These are phyloP conservation scores for Kuschelorhynchus macadamiae DNA, from an alignment of 2,888 invertebrate genomes.

Conservation along the genomic window DNA sequence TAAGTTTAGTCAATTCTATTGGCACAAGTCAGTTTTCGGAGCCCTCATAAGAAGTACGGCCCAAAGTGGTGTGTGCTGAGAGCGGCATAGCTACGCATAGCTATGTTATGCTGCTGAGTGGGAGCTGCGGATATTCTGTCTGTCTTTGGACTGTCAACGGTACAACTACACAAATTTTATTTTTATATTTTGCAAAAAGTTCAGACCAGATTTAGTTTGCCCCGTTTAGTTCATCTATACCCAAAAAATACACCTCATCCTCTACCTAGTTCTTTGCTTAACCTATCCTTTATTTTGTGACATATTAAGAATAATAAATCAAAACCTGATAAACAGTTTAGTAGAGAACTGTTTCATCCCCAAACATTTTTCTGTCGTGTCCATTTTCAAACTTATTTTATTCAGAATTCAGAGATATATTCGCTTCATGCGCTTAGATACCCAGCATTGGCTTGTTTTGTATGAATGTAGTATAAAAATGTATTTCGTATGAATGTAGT, in stretches of 20 bases:
- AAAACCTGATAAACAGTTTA: too few relatives aligned
- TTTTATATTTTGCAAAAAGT: conserved; percentile 40
- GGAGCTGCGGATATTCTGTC: conserved; percentile 64
- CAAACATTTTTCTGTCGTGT: too few relatives aligned
- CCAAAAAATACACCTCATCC: not conserved
- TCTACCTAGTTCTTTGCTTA: not conserved
- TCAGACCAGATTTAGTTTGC: conserved; percentile 32
- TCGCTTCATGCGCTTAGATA: too few relatives aligned
- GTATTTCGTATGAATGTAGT: too few relatives aligned
- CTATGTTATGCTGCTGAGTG: conserved; percentile 53
- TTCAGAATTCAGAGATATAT: too few relatives aligned
- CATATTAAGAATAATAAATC: too few relatives aligned
- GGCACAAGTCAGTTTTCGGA: conserved; percentile 65
- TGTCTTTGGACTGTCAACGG: conserved; percentile 66
- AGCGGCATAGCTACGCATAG: conserved; percentile 49
- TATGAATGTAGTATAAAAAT: too few relatives aligned
- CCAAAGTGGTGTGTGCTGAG: conserved; percentile 62
- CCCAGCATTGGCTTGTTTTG: too few relatives aligned
- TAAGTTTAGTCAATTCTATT: conserved; percentile 68
- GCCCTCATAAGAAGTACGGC: conserved; percentile 66
- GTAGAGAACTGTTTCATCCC: too few relatives aligned
- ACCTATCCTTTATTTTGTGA: conserved; percentile 2
- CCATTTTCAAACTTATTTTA: too few relatives aligned
- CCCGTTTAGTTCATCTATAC: conserved; percentile 18
- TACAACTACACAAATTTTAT: conserved; percentile 62